Evolutionary conservation across 2,888 invertebrate genomes (phyloP), one percentile per base, ranked within the genome.

Genomic region (Empis stercorea): DNA sequence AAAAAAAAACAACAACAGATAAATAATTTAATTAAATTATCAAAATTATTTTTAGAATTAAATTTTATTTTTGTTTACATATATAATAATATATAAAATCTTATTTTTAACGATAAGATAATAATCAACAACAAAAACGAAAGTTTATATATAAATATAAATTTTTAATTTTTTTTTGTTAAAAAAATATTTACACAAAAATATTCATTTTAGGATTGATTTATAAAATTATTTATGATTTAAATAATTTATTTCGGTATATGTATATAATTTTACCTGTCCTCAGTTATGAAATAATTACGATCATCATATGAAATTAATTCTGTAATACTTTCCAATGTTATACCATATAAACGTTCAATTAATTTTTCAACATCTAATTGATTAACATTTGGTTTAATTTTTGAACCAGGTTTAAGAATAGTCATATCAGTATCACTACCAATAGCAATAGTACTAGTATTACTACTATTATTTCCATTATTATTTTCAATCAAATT

Each of bases 251-350:
- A 13, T 32, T 32, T 32, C 2, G n/a, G 7, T 34, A 13, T 34
- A 13, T 34, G 4, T 27, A 27, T 3, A 20, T 7, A 7, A 27
- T 7, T 9, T 65, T 54, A 70, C 70, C 61, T 58, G 56, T 70
- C 70, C 54, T 63, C 66, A 45, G 58, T 53, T 45, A 70, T 61
- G 7, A 63, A 57, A 54, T 60, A 70, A 52, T 70, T 70, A 40
- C 64, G 61, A 59, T 70, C 70, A 52, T 70, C 70, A 50, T 70
- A 70, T 13, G 68, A 58, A n/a, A 61, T 59, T 13, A 68, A 48
- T 48, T 69, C 69, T 49, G 61, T 61, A 3, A 67, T 58, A 11
- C 60, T 60, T 42, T 58, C 61, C 9, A 62, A 55, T 2, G 65
- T 65, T 30, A 70, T 68, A 30, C 70, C 70, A 51, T 69, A 70